Base-by-base conservation (phyloP, 2,113 vertebrate species). In the Tonatia bakeri region DNA sequence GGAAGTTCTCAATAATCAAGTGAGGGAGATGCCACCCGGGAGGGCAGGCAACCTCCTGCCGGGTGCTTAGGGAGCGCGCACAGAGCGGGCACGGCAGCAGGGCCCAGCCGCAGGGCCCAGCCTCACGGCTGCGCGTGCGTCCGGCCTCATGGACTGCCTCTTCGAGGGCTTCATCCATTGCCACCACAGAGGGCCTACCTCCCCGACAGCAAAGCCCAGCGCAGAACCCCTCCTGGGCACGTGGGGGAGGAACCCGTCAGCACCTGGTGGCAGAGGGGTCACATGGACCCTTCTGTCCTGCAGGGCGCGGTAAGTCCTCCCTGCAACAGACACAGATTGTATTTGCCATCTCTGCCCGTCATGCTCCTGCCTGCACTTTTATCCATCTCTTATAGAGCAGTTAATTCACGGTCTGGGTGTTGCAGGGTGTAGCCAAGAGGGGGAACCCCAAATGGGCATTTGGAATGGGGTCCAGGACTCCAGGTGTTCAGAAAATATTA, bases 91-190 rank as follows among this genome's bases (percentile, higher is more conserved):
- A 14, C 2, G 40, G 65, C 11, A 47, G 26, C 28, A 65, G 31
- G 47, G 22, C 40, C 70, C n/a, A 73, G 38, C 16, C 17, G n/a
- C n/a, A 65, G 31, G 45, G 22, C 40, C 72, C n/a, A 65, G 40
- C 16, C 17, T 36, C 3, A n/a, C 0, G 28, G 40, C 12, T 47
- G 3, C 2, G 1, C n/a, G 0, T 0, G 16, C 33, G n/a, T 47
- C 26, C 31, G 19, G 6, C 2, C 40, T 24, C 76, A 36, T 4
- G 33, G n/a, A 38, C 31, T 20, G 50, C 24, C 36, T 69, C 40
- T 28, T 13, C 77, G 26, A 31, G 70, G n/a, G 33, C 7, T 33
- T 56, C 7, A 11, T 10, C 54, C n/a, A 1, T 54, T 28, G 1
- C 19, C 17, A 17, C 1, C 19, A 36, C 36, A 20, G 31, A 43